Base-by-base conservation (phyloP, 2,888 invertebrate species). In the Eilema depressum region DNA sequence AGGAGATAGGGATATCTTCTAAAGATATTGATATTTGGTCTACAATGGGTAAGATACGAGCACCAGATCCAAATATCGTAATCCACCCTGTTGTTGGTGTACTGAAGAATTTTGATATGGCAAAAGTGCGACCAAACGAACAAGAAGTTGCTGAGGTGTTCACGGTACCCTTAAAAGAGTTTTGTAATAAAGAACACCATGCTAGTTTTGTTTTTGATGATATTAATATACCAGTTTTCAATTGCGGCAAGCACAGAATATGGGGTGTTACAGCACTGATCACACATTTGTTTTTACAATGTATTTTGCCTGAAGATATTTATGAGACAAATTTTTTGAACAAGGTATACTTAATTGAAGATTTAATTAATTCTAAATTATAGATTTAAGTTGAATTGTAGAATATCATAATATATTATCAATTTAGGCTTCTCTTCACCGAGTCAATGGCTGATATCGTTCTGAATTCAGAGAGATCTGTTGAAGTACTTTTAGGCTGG, bases 251-350 rank as follows among this genome's bases (percentile, higher is more conserved):
- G 74, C 87, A 96, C 79, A 96, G 96, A 83, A 96, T 98, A 73
- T 98, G 98, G 98, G 98, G 98, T 5, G 95, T 97, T 17, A 98
- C 98, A 0, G 98, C 97, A 0, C 92, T 97, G 59, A 96, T 98
- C 33, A 98, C 98, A 1, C 97, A 98, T 86, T 87, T 97, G 59
- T 96, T 97, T 83, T 81, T 95, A 25, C 83, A 88, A 67, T 85
- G 87, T 73, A 90, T 95, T 75, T 73, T 94, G 63, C 90, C 93
- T 12, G 82, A 83, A 73, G 84, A 86, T 66, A 66, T 86, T 17
- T 94, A 93, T 74, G 79, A 84, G 64, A 82, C 85, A 41, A 89
- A 93, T 65, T 93, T 93, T 83, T 75, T 84, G 70, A 89, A 82
- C 61, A 91, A 87, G 81, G 75, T 80, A 57, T 93, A 83, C 83